These are phyloP conservation scores for Heliconius melpomene DNA, from an alignment of 1,140 invertebrate genomes.

Conservation along the genomic window DNA sequence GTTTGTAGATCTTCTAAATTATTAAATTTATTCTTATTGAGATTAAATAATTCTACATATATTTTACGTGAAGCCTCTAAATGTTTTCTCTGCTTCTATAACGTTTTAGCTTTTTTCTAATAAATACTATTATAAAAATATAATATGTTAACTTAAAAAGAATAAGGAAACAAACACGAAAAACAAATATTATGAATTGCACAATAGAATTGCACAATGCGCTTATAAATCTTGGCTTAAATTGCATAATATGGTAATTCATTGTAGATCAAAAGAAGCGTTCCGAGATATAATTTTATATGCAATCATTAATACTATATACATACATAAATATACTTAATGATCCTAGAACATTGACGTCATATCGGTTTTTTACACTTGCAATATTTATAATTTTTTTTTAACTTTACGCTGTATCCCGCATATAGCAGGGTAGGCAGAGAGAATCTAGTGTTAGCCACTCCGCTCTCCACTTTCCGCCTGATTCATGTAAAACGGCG, in stretches of 20 bases:
- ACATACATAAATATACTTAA: neutral
- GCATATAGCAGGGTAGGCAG: no score
- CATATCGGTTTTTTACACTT: neutral
- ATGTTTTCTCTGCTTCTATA: no score
- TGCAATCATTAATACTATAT: neutral
- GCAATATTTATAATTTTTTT: neutral
- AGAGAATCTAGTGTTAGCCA: no score
- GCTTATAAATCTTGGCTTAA: slow-evolving; percentile 68
- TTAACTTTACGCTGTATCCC: neutral
- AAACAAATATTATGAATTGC: no score
- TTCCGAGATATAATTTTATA: slow-evolving; percentile 37
- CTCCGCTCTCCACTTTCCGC: no score
- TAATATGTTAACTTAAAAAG: neutral
- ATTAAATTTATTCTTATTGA: neutral
- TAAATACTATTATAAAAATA: no score
- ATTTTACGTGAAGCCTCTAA: no score
- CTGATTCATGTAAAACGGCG: no score
- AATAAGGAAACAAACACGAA: neutral
- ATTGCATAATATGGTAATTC: slow-evolving; percentile 60
- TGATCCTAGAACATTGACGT: slow-evolving; percentile 11
- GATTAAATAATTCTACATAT: no score
- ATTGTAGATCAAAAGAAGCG: slow-evolving; percentile 65
- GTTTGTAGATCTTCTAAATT: slow-evolving; percentile 34
- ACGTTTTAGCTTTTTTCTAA: no score
- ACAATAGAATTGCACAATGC: slow-evolving; percentile 39